Evolutionary conservation across 2,797 vertebrate genomes (phyloP).

Genomic region (Oophaga sylvatica): DNA sequence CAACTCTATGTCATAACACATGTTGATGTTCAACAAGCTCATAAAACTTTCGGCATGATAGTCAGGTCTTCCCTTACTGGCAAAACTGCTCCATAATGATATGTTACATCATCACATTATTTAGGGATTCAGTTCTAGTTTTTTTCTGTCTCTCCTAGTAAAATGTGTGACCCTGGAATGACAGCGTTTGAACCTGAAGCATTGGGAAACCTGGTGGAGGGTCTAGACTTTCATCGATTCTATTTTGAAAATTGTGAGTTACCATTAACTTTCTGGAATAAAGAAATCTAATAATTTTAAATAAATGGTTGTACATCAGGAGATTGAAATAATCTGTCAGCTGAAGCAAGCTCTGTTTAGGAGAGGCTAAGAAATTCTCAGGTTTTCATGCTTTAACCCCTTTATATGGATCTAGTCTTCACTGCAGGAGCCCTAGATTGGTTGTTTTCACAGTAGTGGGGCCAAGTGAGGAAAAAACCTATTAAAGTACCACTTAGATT

Average conservation of each 20-base stretch:
- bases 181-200: constrained; percentile 97
- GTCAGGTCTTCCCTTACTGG: not conserved
- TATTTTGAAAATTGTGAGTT: constrained; percentile 98
- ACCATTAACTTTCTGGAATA: not conserved
- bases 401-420: too few species aligned
- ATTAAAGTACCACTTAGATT: too few species aligned
- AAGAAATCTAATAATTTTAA: not conserved
- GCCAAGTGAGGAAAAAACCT: too few species aligned
- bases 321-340: too few species aligned
- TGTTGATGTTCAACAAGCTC: too few species aligned
- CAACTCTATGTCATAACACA: too few species aligned
- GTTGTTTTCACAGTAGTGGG: too few species aligned
- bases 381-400: too few species aligned
- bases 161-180: constrained; percentile 97
- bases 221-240: constrained; percentile 96
- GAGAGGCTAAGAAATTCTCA: too few species aligned
- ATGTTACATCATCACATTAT: not conserved
- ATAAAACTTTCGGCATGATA: not conserved
- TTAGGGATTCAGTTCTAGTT: not conserved
- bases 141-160: constrained; percentile 74
- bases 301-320: too few species aligned
- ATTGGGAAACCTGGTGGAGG: constrained; percentile 95
- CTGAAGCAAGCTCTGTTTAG: too few species aligned
- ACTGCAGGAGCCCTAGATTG: too few species aligned
- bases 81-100: not conserved